phyloP scores from a whole-genome alignment of 1,140 invertebrate species.

The Heliothis virescens region DNA sequence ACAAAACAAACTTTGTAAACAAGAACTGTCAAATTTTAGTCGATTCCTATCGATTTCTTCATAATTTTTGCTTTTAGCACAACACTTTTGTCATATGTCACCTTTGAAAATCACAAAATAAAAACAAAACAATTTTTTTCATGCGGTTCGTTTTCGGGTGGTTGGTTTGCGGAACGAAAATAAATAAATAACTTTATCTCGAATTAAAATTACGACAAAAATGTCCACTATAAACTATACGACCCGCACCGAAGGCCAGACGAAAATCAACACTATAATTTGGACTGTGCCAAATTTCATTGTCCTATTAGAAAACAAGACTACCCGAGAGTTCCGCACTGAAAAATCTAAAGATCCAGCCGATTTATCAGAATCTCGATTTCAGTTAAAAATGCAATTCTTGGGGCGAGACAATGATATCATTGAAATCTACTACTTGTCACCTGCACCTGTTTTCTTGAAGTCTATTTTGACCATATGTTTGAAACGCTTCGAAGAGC shows the following conservation, averaged over 20 bases:
- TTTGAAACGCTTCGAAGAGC: constrained; percentile 78
- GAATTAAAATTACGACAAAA: neutral
- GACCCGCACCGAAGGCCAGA: constrained; percentile 76
- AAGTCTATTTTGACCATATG: constrained; percentile 79
- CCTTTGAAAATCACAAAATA: too few relatives aligned
- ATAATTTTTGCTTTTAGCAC: neutral
- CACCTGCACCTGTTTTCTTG: constrained; percentile 74
- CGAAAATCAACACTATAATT: constrained; percentile 78
- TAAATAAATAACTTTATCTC: neutral
- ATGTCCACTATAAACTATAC: constrained; percentile 77
- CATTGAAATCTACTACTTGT: constrained; percentile 80
- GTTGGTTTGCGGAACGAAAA: neutral
- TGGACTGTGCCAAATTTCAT: constrained; percentile 77
- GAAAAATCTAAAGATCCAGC: constrained; percentile 66
- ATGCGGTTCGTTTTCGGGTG: neutral
- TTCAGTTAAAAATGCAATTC: constrained; percentile 81
- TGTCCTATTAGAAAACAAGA: constrained; percentile 72
- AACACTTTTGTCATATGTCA: neutral
- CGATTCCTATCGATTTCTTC: neutral
- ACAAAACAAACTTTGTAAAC: neutral
- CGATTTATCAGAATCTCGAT: constrained; percentile 61
- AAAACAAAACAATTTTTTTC: too few relatives aligned
- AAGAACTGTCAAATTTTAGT: neutral
- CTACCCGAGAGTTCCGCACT: constrained; percentile 74
- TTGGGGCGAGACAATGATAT: constrained; percentile 77